Evolutionary conservation across 2,797 vertebrate genomes (phyloP).

Genomic region (Lutjanus campechanus): DNA sequence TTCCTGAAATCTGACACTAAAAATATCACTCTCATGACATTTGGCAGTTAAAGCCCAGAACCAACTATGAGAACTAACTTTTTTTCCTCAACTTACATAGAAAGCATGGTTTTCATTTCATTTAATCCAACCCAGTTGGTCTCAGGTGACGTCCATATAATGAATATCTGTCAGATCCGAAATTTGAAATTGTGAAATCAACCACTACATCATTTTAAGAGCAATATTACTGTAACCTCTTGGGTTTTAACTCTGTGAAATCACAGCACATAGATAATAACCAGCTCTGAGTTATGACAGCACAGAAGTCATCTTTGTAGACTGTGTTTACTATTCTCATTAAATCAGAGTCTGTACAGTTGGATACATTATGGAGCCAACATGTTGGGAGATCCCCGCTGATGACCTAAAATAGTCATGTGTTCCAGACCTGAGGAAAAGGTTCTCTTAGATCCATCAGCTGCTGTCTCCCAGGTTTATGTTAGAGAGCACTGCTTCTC

Average conservation of each 20-base stretch:
- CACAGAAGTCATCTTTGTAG: constrained; percentile 16
- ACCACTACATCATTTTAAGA: background rate
- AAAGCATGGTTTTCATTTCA: constrained; percentile 3
- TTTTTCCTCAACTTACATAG: background rate
- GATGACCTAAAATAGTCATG: constrained; percentile 89
- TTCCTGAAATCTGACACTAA: constrained; percentile 41
- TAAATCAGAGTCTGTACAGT: constrained; percentile 36
- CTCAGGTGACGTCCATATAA: background rate
- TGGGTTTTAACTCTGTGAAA: constrained; percentile 7
- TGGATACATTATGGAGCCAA: constrained; percentile 40
- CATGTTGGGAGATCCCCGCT: constrained; percentile 52
- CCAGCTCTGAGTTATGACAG: constrained; percentile 44
- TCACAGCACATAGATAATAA: constrained; percentile 27
- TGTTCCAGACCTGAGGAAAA: constrained; percentile 62
- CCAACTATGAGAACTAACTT: background rate
- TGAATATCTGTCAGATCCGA: background rate
- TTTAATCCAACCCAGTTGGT: background rate
- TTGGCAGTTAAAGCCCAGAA: background rate
- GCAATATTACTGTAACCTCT: background rate
- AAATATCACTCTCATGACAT: constrained; percentile 18
- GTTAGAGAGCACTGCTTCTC: constrained; percentile 63
- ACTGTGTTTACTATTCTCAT: constrained; percentile 51
- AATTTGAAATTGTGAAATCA: constrained; percentile 1
- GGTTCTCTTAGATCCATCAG: constrained; percentile 68
- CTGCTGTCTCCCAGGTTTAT: constrained; percentile 81